A percentile compares a stretch with the other conserved stretches of the same genome.
Evolutionary conservation across 2,888 invertebrate genomes (phyloP).

Genomic region (Copidosoma aretas): DNA sequence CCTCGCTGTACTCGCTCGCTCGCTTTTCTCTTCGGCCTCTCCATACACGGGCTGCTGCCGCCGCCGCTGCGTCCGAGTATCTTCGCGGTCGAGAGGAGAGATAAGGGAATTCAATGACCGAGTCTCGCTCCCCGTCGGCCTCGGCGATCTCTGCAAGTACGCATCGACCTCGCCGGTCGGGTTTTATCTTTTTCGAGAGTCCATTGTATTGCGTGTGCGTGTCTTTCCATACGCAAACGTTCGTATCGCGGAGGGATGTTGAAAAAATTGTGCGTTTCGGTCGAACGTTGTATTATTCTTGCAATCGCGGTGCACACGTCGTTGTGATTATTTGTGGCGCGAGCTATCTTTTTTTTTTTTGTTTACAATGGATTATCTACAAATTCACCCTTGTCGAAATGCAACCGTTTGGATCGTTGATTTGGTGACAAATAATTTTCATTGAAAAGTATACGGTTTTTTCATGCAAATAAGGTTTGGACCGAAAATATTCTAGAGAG

Average conservation of each 20-base stretch:
- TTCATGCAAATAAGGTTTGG: too few relatives aligned
- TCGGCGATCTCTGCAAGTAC: not conserved
- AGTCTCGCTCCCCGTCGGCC: not conserved
- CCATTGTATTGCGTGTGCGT: not conserved
- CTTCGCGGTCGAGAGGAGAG: not conserved
- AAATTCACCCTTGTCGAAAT: too few relatives aligned
- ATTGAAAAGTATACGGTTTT: too few relatives aligned
- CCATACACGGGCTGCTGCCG: not conserved
- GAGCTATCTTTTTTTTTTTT: too few relatives aligned
- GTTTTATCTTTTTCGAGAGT: not conserved
- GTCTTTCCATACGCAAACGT: not conserved
- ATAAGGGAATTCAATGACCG: conserved; percentile 2
- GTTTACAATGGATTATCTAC: too few relatives aligned
- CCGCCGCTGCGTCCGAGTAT: not conserved
- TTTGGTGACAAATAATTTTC: too few relatives aligned
- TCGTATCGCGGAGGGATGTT: not conserved
- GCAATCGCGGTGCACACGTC: too few relatives aligned
- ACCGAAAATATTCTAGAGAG: too few relatives aligned
- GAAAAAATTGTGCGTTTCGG: not conserved
- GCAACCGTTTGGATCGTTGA: too few relatives aligned
- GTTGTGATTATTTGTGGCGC: too few relatives aligned
- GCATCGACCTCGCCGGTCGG: not conserved
- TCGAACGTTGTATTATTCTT: too few relatives aligned
- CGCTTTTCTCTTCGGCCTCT: too few relatives aligned
- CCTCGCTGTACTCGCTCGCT: not conserved